Base-by-base conservation (phyloP, 2,113 vertebrate species). In the Pangasianodon gigas region DNA sequence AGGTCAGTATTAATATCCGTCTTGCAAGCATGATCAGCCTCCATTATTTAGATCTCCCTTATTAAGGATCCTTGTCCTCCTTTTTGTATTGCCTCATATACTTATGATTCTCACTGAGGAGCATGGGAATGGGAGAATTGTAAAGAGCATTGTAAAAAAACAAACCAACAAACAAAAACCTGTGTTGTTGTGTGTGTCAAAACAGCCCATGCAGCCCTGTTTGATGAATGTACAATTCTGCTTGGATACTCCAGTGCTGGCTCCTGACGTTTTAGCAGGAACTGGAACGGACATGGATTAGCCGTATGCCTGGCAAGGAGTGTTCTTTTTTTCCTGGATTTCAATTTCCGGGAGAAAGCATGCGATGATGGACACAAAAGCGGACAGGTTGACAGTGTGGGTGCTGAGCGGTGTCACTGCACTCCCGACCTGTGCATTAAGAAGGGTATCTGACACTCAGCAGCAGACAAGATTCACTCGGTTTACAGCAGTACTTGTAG, bases 1-100 rank as follows among this genome's bases (percentile, higher is more conserved):
- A 75, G 88, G 91, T 91, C 92, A 93, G 77, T 86, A 90, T 91
- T 88, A 93, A 92, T 92, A 92, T 88, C 88, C 86, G 46, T 32
- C 91, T 77, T 85, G 82, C 88, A 75, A 91, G 80, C 89, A 81
- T 83, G 89, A 87, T 91, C 90, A 77, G 89, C 54, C 65, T 85
- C 79, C 77, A 82, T 90, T 89, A 84, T 90, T 92, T 88, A 85
- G 51, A 84, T 89, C 77, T 90, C 65, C 86, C 44, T 91, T 90
- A 91, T 92, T 90, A 91, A 88, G 60, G 52, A 85, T 86, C 67
- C 16, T 56, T 90, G 89, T 74, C 60, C 48, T 85, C 60, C 69
- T 56, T 65, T 77, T 52, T 79, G 88, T 92, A 91, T 91, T 91
- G 83, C 71, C 44, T 90, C 41, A 90, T 88, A 58, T 83, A 82